phyloP scores from a whole-genome alignment of 2,888 invertebrate species.

The Tetragonisca angustula region DNA sequence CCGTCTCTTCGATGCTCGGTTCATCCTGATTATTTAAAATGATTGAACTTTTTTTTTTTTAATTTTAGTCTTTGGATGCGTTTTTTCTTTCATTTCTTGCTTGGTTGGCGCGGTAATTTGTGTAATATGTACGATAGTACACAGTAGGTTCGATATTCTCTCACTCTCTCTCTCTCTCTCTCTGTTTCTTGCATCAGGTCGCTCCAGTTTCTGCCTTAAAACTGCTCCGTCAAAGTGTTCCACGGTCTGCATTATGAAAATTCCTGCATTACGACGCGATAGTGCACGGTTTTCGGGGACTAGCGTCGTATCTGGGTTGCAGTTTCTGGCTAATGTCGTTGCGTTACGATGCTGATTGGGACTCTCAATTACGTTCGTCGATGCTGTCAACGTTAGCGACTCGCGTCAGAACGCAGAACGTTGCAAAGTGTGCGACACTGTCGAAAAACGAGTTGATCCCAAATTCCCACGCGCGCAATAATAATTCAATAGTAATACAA shows the following conservation, averaged over 20 bases:
- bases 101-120: not conserved
- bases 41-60: too few relatives aligned
- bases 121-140: not conserved
- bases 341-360: not conserved
- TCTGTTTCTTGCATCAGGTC: not conserved
- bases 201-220: slow-evolving; percentile 18
- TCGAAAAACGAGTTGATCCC: not conserved
- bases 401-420: not conserved
- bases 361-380: not conserved
- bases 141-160: not conserved
- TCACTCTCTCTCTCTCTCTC: not conserved
- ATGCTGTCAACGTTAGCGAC: not conserved
- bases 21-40: too few relatives aligned
- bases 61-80: not conserved
- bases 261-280: slow-evolving; percentile 4
- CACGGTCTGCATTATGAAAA: slow-evolving; percentile 23
- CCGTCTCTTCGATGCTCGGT: too few relatives aligned
- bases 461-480: too few relatives aligned
- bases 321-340: not conserved
- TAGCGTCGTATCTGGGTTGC: slow-evolving; percentile 14
- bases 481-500: too few relatives aligned
- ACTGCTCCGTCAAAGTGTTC: slow-evolving; percentile 23
- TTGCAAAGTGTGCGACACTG: not conserved
- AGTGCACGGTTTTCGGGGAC: not conserved
- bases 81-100: not conserved